Evolutionary conservation across 2,888 invertebrate genomes (phyloP), one percentile per base, ranked within the genome.

Genomic region (Steinernema scapterisci): DNA sequence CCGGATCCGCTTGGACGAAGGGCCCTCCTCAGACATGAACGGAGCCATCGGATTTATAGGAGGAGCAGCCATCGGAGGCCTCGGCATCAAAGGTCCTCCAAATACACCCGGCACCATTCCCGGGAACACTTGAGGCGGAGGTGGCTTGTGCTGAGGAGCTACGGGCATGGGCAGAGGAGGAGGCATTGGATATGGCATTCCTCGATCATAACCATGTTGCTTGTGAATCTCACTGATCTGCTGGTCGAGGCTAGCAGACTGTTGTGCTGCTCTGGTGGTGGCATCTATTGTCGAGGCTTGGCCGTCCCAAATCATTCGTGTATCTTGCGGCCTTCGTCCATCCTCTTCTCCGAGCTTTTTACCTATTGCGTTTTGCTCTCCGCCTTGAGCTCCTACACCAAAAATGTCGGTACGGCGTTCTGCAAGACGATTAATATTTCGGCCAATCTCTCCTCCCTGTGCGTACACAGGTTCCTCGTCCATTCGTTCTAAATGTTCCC

Each of bases 371-470:
- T 97, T 97, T 91, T 99, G 99, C 89, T 97, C 97, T 11, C 87
- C 86, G 31, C 84, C 85, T 45, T 79, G 77, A 88, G 95, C 95
- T 75, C 97, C 97, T 78, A 95, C 94, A 89, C 99, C 99, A 90
- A 99, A 99, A 89, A 99, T 99, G 91, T 99, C 99, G 0, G 99
- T 97, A 92, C 99, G 95, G 82, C 99, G 92, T 88, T 99, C 97
- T 0, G 99, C 99, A 86, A 99, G 90, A 88, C 94, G 93, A 88
- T 95, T 95, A 87, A 99, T 92, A 87, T 94, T 95, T 51, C 94
- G 94, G 88, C 96, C 95, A 86, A 99, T 96, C n/a, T 95, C 94
- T 38, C 94, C 92, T 71, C 93, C 92, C 72, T 91, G 91, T 0
- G 92, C 92, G 84, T 92, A 93, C 0, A 93, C 93, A 6, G 92